Evolutionary conservation across 1,140 invertebrate species (phyloP), one percentile per base, ranked within the genome.

Genomic region (Lordiphosa mommai): DNA sequence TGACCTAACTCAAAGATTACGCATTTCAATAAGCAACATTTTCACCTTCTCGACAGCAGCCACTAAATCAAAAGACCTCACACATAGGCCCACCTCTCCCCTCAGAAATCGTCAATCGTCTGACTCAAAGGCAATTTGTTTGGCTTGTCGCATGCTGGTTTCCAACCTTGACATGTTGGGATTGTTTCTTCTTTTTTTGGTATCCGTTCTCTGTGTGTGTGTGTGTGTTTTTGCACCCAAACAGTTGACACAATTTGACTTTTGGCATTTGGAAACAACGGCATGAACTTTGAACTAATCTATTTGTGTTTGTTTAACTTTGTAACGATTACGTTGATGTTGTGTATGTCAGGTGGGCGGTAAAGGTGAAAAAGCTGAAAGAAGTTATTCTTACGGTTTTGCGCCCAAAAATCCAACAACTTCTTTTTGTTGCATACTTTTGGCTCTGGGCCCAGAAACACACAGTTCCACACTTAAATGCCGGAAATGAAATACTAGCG

Each of bases 261-360:
- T 76, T 76, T 76, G 77, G 66, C 74, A 66, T 65, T 47, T 56
- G 23, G 23, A 58, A 46, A 51, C 61, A 40, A 61, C 46, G 46
- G 43, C 49, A 51, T 59, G 76, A 71, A 84, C 77, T 76, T 84
- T 76, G 76, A 80, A 77, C 77, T 68, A 84, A 80, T 76, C 77
- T 84, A 84, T 84, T 84, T 76, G 76, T 80, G 74, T 77, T 79
- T 77, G 58, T 48, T 76, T 80, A 80, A 76, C 77, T 68, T 82
- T 74, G 69, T 53, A 64, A 38, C 74, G 64, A 79, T 72, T 73
- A 73, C 53, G 50, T 56, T 38, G 47, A 49, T 55, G 36, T 34
- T 48, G 48, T 51, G 37, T 68, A 10, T 43, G 10, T 38, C 63
- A 67, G 64, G 53, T 67, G 34, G 17, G 47, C 50, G n/a, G 10